Evolutionary conservation across 2,888 invertebrate genomes (phyloP).

Genomic region (Leptothorax acervorum): DNA sequence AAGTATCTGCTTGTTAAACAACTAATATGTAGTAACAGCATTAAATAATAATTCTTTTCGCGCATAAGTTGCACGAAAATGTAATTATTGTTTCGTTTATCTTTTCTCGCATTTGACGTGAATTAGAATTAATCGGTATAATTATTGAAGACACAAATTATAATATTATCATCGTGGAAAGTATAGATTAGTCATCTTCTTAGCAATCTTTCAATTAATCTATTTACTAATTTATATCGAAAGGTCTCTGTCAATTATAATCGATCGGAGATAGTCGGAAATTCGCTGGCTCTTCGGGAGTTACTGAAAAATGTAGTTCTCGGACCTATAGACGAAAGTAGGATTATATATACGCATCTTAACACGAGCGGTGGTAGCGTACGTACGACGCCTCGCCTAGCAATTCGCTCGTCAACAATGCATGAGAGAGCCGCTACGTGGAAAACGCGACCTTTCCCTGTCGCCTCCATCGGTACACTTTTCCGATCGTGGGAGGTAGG

Average conservation of each 20-base stretch:
- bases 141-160: not conserved
- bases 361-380: not conserved
- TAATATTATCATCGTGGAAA: not conserved
- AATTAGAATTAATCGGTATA: not conserved
- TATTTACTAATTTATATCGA: not conserved
- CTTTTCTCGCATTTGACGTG: not conserved
- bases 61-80: not conserved
- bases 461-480: slow-evolving; percentile 31
- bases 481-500: slow-evolving; percentile 38
- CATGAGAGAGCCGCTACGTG: slow-evolving; percentile 55
- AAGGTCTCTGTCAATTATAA: not conserved
- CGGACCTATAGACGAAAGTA: slow-evolving; percentile 15
- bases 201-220: not conserved
- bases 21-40: not conserved
- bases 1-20: not conserved
- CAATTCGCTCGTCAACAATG: slow-evolving; percentile 59
- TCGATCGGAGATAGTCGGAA: not conserved
- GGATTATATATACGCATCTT: not conserved
- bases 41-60: not conserved
- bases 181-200: not conserved
- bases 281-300: not conserved
- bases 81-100: not conserved
- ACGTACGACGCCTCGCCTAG: slow-evolving; percentile 17
- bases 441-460: slow-evolving; percentile 62
- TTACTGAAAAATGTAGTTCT: not conserved